Evolutionary conservation across 2,113 vertebrate species (phyloP), one percentile per base, ranked within the genome.

Genomic region (Tautogolabrus adspersus): DNA sequence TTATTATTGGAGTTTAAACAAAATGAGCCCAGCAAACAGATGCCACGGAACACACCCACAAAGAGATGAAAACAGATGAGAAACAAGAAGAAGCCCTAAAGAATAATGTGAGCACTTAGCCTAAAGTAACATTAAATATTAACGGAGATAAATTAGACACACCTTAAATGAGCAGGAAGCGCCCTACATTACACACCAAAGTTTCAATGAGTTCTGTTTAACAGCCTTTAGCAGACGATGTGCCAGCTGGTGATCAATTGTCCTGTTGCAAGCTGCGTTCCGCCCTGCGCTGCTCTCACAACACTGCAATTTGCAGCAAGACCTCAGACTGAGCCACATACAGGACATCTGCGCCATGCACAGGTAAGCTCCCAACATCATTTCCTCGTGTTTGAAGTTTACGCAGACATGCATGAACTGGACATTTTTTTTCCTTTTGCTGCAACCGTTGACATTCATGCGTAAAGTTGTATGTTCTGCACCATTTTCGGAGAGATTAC

Each of bases 281-380:
- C 55, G 22, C 72, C 60, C 63, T 10, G 18, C 34, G 34, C 76
- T 18, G 19, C 2, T 40, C 47, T 22, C 46, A 49, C 49, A 10
- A 3, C 63, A 13, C 67, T n/a, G 65, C 61, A 46, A 22, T 2
- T 61, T 10, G 8, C 72, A 10, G 30, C 1, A 49, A 18, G 61
- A 47, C 57, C 7, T 51, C 38, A 37, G 8, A 56, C 47, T 1
- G 57, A 72, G 23, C 23, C 26, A 62, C 30, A 15, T 0, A 18
- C 58, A 10, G 61, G 23, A 66, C 66, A 11, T 38, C 44, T 60
- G 68, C 51, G 11, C 26, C 37, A 2, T 69, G 37, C 61, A 68
- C 71, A 77, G 88, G 88, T 85, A 61, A 30, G 65, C 38, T 58
- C 46, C 63, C 54, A 1, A 0, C 1, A 38, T 26, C n/a, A 0